Evolutionary conservation across 2,888 invertebrate species (phyloP).

Genomic region (Saturnia japonica): DNA sequence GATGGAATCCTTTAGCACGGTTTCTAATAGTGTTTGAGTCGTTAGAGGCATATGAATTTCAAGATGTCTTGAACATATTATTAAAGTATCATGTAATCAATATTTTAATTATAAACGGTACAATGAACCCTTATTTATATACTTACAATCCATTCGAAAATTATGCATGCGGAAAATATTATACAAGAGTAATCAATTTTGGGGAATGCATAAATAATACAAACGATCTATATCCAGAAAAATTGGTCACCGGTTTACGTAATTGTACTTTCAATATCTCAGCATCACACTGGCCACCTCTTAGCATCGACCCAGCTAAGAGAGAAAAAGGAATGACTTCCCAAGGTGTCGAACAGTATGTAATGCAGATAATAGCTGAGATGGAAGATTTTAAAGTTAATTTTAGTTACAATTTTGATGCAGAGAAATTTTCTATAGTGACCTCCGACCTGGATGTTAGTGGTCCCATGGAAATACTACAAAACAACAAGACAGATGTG

Average conservation of each 20-base stretch:
- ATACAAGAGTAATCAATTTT: constrained; percentile 40
- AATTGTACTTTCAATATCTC: constrained; percentile 52
- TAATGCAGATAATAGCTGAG: constrained; percentile 31
- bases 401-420: constrained; percentile 28
- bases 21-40: constrained; percentile 45
- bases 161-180: constrained; percentile 56
- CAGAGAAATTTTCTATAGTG: background rate
- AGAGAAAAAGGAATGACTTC: background rate
- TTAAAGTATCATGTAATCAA: constrained; percentile 43
- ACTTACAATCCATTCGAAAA: constrained; percentile 61
- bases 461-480: constrained; percentile 35
- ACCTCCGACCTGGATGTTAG: background rate
- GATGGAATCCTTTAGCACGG: constrained; percentile 50
- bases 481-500: constrained; percentile 34
- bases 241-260: constrained; percentile 44
- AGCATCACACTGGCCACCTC: constrained; percentile 45
- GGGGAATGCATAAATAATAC: constrained; percentile 46
- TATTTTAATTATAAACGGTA: constrained; percentile 47
- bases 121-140: constrained; percentile 42
- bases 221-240: constrained; percentile 41
- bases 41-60: constrained; percentile 31
- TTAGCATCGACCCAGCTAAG: constrained; percentile 5
- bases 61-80: constrained; percentile 46
- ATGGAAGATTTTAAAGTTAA: constrained; percentile 36
- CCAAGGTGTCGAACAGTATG: constrained; percentile 3